Evolutionary conservation across 2,113 vertebrate species (phyloP).

Genomic region (Gavia stellata): DNA sequence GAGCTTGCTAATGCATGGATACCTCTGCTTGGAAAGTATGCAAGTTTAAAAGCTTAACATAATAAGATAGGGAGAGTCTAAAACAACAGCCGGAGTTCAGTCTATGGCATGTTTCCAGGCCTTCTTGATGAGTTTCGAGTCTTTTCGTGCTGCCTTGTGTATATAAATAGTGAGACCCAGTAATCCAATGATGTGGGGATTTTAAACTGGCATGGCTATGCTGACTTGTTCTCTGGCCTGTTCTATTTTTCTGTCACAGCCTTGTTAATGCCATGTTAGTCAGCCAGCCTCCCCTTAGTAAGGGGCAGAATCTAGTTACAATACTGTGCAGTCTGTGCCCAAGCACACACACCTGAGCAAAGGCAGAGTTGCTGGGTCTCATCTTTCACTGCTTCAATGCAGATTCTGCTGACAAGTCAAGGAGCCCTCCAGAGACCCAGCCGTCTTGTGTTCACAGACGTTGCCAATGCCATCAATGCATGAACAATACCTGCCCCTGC

Average conservation of each 20-base stretch:
- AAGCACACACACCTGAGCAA: neutral
- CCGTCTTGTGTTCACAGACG: slow-evolving; percentile 93
- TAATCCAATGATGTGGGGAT: neutral
- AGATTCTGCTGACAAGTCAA: slow-evolving; percentile 86
- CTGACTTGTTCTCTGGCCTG: neutral
- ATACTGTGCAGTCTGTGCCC: neutral
- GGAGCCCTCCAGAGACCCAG: slow-evolving; percentile 89
- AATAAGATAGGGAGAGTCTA: neutral
- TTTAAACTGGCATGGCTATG: neutral
- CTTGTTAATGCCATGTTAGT: neutral
- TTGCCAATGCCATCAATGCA: slow-evolving; percentile 90
- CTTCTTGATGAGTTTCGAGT: neutral
- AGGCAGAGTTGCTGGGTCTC: neutral
- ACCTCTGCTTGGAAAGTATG: neutral
- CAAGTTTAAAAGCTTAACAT: neutral
- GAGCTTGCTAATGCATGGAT: neutral
- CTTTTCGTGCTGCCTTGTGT: neutral
- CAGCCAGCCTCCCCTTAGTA: neutral
- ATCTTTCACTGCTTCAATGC: slow-evolving; percentile 30
- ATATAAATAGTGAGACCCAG: neutral
- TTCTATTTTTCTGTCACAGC: neutral
- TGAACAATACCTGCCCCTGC: slow-evolving; percentile 60
- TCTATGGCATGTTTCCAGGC: neutral
- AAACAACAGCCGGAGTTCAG: neutral
- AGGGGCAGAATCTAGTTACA: neutral